Base-by-base conservation (phyloP, 2,888 invertebrate species). In the Ormyrus nitidulus region DNA sequence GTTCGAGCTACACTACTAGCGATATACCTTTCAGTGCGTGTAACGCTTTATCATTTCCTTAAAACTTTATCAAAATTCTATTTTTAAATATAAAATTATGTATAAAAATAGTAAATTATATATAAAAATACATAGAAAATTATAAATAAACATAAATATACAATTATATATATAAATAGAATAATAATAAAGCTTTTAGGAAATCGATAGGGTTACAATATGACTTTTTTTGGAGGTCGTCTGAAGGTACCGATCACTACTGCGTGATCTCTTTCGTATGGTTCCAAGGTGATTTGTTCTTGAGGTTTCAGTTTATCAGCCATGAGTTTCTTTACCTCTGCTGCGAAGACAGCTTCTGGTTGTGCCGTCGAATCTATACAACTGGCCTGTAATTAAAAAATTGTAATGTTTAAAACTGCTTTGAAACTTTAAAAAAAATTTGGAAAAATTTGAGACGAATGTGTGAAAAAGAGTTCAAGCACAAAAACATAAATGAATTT, bases 311-410 rank as follows among this genome's bases (percentile, higher is more conserved):
- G 91, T 91, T 98, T 98, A 87, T 99, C 99, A 0, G 96, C 94
- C 90, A 97, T 95, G 87, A 99, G 92, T 91, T 99, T 99, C 90
- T 98, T 98, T 0, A 99, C 98, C 93, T 99, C 99, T 0, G 97
- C 94, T 0, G 99, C 98, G 90, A 99, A 99, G 0, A 99, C 99
- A 9, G 98, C 98, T 90, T 99, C 99, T 0, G 99, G 98, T 87
- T 97, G 96, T 0, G 99, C 99, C 10, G 99, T 99, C 0, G 99
- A 99, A 91, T 99, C 99, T 88, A 99, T 97, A 89, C 98, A 99
- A 86, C 98, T 99, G 0, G 99, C 99, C 94, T 96, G 90, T n/a
- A 90, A 88, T 54, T 9, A 9, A 49, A 73, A 76, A 73, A 51
- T n/a, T 34, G 4, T 4, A 34, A 34, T 4, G 4, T 34, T 34